Evolutionary conservation across 2,888 invertebrate species (phyloP).

Genomic region (Baronia brevicornis): DNA sequence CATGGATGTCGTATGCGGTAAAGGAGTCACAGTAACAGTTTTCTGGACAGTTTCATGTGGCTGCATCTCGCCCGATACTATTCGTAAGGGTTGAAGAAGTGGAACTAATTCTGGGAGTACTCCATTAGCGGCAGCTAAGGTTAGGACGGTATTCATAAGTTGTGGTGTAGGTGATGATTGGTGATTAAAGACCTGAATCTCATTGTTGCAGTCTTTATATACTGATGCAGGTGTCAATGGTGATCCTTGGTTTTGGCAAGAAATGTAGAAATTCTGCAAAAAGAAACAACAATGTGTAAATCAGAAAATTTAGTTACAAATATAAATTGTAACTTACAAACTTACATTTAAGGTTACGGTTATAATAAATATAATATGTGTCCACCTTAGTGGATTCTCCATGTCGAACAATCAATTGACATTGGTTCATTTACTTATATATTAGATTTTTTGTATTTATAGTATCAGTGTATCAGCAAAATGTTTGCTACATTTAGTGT

Average conservation of each 20-base stretch:
- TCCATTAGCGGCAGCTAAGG: constrained; percentile 25
- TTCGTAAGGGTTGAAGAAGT: constrained; percentile 9
- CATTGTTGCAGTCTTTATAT: constrained; percentile 10
- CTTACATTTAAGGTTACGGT: constrained; percentile 37
- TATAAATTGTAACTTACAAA: constrained; percentile 19
- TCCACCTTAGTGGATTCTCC: constrained; percentile 35
- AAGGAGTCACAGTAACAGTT: constrained; percentile 8
- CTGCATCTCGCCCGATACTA: constrained; percentile 14
- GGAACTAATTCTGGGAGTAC: constrained; percentile 23
- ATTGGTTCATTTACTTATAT: constrained; percentile 40
- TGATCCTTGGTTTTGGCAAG: constrained; percentile 19
- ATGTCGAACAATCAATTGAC: constrained; percentile 39
- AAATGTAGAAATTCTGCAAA: constrained; percentile 19
- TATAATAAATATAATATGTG: constrained; percentile 28
- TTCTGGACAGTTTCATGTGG: constrained; percentile 6
- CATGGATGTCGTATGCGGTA: constrained; percentile 4
- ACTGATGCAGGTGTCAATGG: constrained; percentile 1
- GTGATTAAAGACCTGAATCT: constrained; percentile 9
- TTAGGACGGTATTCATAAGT: constrained; percentile 25
- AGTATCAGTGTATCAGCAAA: no score
- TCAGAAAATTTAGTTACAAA: constrained; percentile 4
- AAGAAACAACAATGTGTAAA: not conserved
- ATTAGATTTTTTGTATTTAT: constrained; percentile 16
- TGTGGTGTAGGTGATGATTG: constrained; percentile 18
- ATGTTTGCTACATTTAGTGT: constrained; percentile 24